Percentiles rank a stretch among this genome's conserved stretches.
Evolutionary conservation across 2,797 vertebrate genomes (phyloP).

Genomic region (Molossus molossus): DNA sequence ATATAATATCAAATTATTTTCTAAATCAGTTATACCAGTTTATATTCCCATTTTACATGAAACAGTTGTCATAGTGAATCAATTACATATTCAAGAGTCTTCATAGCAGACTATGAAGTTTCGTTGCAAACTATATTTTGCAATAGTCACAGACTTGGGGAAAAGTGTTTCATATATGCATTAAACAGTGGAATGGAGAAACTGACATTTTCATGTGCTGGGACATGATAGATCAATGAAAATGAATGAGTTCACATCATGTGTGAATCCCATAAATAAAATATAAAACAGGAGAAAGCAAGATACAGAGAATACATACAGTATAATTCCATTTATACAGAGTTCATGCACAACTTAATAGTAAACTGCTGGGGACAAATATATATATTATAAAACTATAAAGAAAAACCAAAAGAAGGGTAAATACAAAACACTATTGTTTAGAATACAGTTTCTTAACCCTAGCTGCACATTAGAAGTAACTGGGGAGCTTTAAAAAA

Average conservation of each 20-base stretch:
- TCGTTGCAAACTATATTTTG: neutral
- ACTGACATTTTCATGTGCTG: neutral
- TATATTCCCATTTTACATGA: constrained; percentile 43
- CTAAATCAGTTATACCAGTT: constrained; percentile 42
- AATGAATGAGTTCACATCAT: neutral
- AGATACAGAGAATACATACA: neutral
- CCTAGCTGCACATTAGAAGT: constrained; percentile 47
- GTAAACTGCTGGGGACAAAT: neutral
- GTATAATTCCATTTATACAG: neutral
- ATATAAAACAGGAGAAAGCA: neutral
- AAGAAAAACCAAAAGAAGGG: constrained; percentile 6
- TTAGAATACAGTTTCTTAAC: constrained; percentile 50
- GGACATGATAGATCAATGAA: neutral
- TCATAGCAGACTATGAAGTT: neutral
- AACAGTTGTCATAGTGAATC: constrained; percentile 6
- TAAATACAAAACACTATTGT: neutral
- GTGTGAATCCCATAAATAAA: neutral
- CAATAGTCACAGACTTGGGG: neutral
- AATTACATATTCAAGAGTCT: neutral
- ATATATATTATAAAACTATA: neutral
- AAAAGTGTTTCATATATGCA: neutral
- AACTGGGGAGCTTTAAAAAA: constrained; percentile 70
- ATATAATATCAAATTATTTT: neutral
- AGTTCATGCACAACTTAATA: neutral
- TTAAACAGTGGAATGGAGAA: neutral